Conservation (phyloP, 2,113 vertebrate genomes). For the Eidolon helvum region DNA sequence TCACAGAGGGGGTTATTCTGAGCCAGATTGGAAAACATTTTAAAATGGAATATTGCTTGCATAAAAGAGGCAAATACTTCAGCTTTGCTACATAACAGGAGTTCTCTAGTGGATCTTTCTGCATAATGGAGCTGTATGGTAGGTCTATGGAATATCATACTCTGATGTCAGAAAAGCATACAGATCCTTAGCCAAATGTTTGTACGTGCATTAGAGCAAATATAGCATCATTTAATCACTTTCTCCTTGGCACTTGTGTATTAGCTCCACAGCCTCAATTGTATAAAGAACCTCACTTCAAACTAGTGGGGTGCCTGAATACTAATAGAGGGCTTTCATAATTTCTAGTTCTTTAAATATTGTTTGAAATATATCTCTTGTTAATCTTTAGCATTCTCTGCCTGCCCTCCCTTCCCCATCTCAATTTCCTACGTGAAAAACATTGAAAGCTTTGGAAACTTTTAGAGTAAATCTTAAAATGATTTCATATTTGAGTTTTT, state of each 20-base stretch:
- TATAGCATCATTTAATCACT: slow-evolving; percentile 50
- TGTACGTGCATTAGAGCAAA: slow-evolving; percentile 2
- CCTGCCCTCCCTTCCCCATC: too few species aligned
- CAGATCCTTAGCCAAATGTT: slow-evolving; percentile 56
- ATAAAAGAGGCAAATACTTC: slow-evolving; percentile 75
- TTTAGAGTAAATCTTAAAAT: background rate
- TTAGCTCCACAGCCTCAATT: background rate
- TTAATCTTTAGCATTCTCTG: background rate
- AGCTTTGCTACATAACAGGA: slow-evolving; percentile 65
- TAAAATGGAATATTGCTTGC: slow-evolving; percentile 77
- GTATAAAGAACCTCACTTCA: slow-evolving; percentile 26
- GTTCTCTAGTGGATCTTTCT: slow-evolving; percentile 77
- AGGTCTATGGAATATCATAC: slow-evolving; percentile 58
- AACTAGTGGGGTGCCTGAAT: slow-evolving; percentile 16
- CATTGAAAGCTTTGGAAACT: background rate
- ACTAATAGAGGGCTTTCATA: slow-evolving; percentile 10
- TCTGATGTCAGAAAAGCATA: slow-evolving; percentile 50
- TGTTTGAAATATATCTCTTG: background rate
- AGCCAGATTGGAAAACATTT: slow-evolving; percentile 79
- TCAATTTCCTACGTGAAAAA: background rate
- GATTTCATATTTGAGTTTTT: slow-evolving; percentile 16
- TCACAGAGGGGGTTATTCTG: slow-evolving; percentile 77
- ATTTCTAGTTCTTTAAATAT: background rate
- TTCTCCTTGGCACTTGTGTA: slow-evolving; percentile 19
- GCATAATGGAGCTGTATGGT: slow-evolving; percentile 73